Base-by-base conservation (phyloP, 2,113 vertebrate genomes). In the Cryptotis parvus region DNA sequence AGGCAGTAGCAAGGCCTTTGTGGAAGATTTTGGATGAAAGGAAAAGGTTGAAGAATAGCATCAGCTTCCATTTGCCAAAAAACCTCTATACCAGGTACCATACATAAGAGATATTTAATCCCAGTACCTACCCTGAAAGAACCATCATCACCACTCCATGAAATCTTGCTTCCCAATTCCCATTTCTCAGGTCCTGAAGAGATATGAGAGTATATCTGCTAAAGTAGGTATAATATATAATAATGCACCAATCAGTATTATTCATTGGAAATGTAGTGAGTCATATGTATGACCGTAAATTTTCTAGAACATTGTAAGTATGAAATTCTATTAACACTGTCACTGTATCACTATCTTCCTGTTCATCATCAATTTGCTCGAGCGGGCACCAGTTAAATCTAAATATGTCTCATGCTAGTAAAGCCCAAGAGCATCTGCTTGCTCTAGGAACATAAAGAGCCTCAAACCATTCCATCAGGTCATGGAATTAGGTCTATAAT, bases 21-120 rank as follows among this genome's bases (percentile, higher is more conserved):
- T 31, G 15, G 45, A 83, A 80, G 52, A 26, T n/a, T 85, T 58
- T 41, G 35, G 43, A 86, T 65, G 35, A 92, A 85, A 89, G 37
- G 6, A 69, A 43, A 35, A 55, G 7, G 15, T 29, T 2, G 3
- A 24, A 27, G 9, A 68, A 12, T 37, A 77, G 55, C 15, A 66
- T 33, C 11, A 55, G 45, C 72, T 75, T 20, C 29, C 24, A 45
- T n/a, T 63, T 29, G 3, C 10, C 39, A 33, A 58, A n/a, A 27
- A 45, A 11, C 5, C 33, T 89, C 49, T 16, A 52, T 6, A 37
- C 22, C 43, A 68, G 58, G 16, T 27, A 41, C 61, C 49, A 9
- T 8, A n/a, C 2, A 1, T 0, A 22, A 9, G 12, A 43, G 2
- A 18, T 69, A 61, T 61, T 52, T 29, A 72, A 33, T 61, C 37